These are phyloP conservation scores for Xestia xanthographa DNA, from an alignment of 2,888 invertebrate species.

Conservation along the genomic window DNA sequence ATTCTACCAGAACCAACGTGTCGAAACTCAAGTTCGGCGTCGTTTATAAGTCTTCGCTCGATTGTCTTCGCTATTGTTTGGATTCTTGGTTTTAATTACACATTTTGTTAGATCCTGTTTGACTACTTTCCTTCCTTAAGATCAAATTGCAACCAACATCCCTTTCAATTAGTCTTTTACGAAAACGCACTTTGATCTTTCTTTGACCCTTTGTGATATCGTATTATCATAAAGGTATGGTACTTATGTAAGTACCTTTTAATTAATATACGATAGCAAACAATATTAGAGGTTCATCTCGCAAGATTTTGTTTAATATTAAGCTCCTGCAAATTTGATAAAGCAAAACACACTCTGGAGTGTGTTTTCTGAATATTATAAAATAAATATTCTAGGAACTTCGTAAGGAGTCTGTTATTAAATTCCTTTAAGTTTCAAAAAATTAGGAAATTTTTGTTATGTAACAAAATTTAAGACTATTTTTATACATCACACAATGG, in stretches of 20 bases:
- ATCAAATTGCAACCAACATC: constrained; percentile 56
- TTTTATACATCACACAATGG: not conserved
- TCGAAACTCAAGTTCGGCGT: constrained; percentile 70
- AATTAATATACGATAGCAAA: constrained; percentile 17
- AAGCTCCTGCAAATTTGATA: constrained; percentile 19
- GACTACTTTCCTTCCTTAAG: constrained; percentile 51
- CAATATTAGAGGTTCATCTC: not conserved
- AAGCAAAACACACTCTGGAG: constrained; percentile 15
- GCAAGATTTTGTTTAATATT: not conserved
- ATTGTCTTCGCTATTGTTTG: constrained; percentile 73
- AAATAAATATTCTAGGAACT: not conserved
- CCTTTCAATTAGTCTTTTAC: constrained; percentile 58
- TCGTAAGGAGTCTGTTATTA: not conserved
- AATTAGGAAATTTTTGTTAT: not conserved
- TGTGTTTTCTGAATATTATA: constrained; percentile 11
- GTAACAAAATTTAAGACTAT: not conserved
- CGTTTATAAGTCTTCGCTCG: constrained; percentile 73
- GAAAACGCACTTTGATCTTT: constrained; percentile 60
- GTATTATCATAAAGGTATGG: not conserved
- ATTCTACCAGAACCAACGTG: constrained; percentile 63
- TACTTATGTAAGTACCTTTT: constrained; percentile 1
- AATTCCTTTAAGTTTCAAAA: not conserved
- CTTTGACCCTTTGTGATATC: constrained; percentile 33
- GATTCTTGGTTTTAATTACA: constrained; percentile 74
- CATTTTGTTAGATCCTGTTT: constrained; percentile 64